phyloP scores from a whole-genome alignment of 1,140 invertebrate species.

The Saccostrea cuccullata region DNA sequence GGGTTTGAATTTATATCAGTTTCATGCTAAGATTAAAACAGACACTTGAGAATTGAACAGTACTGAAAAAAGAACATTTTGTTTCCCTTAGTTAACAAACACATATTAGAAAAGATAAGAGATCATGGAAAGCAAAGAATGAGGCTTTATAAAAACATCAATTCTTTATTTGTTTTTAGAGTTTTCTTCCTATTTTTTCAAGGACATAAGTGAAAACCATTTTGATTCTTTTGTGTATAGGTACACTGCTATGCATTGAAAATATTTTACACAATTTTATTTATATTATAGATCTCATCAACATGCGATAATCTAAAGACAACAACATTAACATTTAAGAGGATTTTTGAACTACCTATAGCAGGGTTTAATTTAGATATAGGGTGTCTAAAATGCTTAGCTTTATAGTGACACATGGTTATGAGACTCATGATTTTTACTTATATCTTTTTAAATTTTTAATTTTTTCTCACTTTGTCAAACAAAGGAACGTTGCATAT shows the following conservation, averaged over 20 bases:
- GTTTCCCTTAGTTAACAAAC: too few species aligned
- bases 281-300: background rate
- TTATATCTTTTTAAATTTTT: background rate
- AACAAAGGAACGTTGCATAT: background rate
- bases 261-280: background rate
- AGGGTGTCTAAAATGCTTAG: background rate
- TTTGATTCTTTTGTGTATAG: background rate
- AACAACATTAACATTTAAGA: background rate
- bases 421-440: background rate
- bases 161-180: too few species aligned
- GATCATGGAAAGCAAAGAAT: too few species aligned
- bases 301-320: background rate
- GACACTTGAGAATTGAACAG: background rate
- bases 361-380: background rate
- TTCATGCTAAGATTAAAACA: background rate
- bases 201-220: background rate
- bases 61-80: too few species aligned
- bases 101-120: too few species aligned
- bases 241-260: background rate
- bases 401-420: background rate
- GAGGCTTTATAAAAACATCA: too few species aligned
- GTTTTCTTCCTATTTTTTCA: background rate
- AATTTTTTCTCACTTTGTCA: background rate
- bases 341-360: background rate
- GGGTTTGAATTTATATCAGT: conserved; percentile 1